Percentiles rank a stretch among this genome's conserved stretches.
phyloP scores from a whole-genome alignment of 2,113 vertebrate species.

The Petroica traversi region DNA sequence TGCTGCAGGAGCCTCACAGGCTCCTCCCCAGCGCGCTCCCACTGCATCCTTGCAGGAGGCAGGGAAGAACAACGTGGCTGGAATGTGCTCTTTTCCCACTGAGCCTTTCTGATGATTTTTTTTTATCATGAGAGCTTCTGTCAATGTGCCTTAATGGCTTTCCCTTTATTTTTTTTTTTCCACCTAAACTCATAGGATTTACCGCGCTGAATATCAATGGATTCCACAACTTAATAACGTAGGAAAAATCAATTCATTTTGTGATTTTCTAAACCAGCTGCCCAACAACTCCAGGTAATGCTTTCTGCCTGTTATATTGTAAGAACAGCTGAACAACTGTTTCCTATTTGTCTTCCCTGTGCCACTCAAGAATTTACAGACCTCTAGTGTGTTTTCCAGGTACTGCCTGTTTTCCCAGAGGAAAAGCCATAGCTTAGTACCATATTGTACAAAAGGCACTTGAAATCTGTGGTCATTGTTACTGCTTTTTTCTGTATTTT shows the following conservation, averaged over 20 bases:
- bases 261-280: not conserved
- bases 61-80: rapidly evolving
- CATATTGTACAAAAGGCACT: not conserved
- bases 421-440: not conserved
- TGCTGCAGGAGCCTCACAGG: not conserved
- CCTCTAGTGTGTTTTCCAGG: not conserved
- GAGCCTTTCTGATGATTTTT: not conserved
- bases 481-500: not conserved
- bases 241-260: not conserved
- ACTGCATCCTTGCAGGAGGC: not conserved
- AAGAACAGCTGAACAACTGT: not conserved
- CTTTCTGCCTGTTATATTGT: not conserved
- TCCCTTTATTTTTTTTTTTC: not conserved
- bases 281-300: not conserved
- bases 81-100: not conserved
- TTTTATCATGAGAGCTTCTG: not conserved
- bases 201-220: not conserved
- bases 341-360: not conserved
- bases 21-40: not conserved
- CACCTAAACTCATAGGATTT: not conserved
- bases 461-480: not conserved
- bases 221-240: not conserved
- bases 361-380: not conserved
- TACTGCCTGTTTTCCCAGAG: not conserved
- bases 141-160: not conserved